Evolutionary conservation across 2,113 vertebrate genomes (phyloP).

Genomic region (Pongo pygmaeus): DNA sequence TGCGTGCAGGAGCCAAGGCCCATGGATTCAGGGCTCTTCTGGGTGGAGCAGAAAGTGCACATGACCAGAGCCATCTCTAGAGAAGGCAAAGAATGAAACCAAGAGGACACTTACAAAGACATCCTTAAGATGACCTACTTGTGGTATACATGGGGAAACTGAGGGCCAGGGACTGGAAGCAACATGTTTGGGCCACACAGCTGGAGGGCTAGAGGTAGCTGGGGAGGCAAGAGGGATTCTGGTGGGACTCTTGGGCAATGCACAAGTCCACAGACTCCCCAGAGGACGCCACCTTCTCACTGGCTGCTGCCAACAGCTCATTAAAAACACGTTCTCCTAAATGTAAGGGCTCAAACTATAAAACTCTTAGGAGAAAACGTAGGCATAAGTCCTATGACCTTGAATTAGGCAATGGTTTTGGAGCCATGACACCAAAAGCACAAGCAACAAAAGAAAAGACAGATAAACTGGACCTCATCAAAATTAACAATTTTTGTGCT

Average conservation of each 20-base stretch:
- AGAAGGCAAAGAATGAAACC: background rate
- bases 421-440: background rate
- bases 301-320: background rate
- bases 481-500: background rate
- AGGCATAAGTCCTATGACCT: background rate
- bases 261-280: background rate
- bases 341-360: background rate
- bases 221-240: background rate
- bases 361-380: background rate
- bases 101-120: background rate
- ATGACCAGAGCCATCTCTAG: background rate
- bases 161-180: too few species aligned
- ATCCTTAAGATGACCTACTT: background rate
- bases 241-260: background rate
- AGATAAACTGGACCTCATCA: background rate
- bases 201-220: background rate
- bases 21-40: background rate
- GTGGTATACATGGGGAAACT: background rate
- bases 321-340: background rate
- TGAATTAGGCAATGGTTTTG: background rate
- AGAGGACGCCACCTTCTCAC: background rate
- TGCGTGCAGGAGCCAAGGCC: background rate
- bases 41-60: background rate
- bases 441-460: background rate
- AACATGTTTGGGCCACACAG: too few species aligned